Conservation (phyloP, 2,113 vertebrate genomes). For the Ophiodon elongatus region DNA sequence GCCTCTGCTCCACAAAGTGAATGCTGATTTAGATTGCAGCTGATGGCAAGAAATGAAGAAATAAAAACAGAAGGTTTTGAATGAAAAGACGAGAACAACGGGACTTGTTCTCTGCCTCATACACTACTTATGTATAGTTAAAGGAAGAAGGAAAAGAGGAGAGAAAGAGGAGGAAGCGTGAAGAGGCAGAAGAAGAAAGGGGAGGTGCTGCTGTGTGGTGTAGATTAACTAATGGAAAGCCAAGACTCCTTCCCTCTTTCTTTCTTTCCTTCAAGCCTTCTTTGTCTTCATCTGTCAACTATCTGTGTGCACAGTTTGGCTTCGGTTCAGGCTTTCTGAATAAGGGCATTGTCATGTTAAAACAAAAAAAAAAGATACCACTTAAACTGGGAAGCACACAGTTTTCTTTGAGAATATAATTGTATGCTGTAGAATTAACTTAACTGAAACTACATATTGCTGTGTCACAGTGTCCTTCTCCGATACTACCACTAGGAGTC, state of each 20-base stretch:
- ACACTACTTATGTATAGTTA: neutral
- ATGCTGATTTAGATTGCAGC: neutral
- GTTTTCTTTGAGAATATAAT: neutral
- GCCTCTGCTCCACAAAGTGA: neutral
- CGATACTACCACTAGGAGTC: neutral
- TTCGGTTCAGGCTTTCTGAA: too few relatives aligned
- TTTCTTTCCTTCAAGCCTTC: slow-evolving; percentile 77
- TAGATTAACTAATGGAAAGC: slow-evolving; percentile 46
- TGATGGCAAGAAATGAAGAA: neutral
- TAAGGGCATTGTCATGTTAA: too few relatives aligned
- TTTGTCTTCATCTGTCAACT: neutral
- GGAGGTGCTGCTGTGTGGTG: slow-evolving; percentile 16
- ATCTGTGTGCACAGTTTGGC: neutral
- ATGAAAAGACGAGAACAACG: neutral
- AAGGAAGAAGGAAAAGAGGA: neutral
- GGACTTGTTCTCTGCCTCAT: neutral
- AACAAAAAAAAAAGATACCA: too few relatives aligned
- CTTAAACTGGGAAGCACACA: too few relatives aligned
- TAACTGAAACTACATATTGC: neutral
- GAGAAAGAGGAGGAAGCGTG: neutral
- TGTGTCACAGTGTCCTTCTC: neutral
- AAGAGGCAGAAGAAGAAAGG: slow-evolving; percentile 2
- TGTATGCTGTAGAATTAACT: neutral
- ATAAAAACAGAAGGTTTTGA: neutral
- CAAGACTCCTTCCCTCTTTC: slow-evolving; percentile 77